Evolutionary conservation across 2,888 invertebrate species (phyloP).

Genomic region (Leucoma salicis): DNA sequence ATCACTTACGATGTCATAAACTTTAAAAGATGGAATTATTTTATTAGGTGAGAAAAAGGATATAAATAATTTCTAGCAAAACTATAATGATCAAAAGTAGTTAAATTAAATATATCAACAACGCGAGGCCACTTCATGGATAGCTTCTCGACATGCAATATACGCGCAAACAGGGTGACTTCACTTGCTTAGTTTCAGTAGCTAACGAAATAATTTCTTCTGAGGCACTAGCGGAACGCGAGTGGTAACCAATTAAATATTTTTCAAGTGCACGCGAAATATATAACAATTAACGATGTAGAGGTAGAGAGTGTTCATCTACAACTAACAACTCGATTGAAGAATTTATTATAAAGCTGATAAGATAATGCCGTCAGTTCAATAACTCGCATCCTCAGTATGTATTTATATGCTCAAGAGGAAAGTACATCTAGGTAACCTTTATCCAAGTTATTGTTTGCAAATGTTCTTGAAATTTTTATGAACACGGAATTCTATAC

Average conservation of each 20-base stretch:
- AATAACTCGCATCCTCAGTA: conserved; percentile 59
- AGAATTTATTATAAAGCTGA: conserved; percentile 60
- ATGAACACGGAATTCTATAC: conserved; percentile 34
- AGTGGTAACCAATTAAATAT: conserved; percentile 33
- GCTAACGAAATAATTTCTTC: no score
- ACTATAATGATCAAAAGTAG: conserved; percentile 20
- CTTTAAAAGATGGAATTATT: no score
- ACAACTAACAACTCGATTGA: conserved; percentile 45
- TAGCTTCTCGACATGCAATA: conserved; percentile 44
- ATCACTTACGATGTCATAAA: no score
- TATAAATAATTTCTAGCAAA: conserved; percentile 10
- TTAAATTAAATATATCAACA: conserved; percentile 35
- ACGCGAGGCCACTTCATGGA: conserved; percentile 43
- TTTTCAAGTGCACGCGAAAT: neutral
- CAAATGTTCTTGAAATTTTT: conserved; percentile 37
- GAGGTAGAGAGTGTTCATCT: conserved; percentile 33
- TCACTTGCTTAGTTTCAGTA: no score
- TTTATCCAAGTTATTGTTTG: conserved; percentile 46
- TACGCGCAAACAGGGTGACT: conserved; percentile 31
- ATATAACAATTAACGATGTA: conserved; percentile 17
- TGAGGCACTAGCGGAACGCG: conserved; percentile 35
- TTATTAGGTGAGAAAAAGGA: conserved; percentile 6
- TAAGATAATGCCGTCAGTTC: conserved; percentile 70
- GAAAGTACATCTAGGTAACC: conserved; percentile 27
- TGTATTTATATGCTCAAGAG: conserved; percentile 36